phyloP scores from a whole-genome alignment of 2,797 vertebrate species.

The Jordanella pulchra region DNA sequence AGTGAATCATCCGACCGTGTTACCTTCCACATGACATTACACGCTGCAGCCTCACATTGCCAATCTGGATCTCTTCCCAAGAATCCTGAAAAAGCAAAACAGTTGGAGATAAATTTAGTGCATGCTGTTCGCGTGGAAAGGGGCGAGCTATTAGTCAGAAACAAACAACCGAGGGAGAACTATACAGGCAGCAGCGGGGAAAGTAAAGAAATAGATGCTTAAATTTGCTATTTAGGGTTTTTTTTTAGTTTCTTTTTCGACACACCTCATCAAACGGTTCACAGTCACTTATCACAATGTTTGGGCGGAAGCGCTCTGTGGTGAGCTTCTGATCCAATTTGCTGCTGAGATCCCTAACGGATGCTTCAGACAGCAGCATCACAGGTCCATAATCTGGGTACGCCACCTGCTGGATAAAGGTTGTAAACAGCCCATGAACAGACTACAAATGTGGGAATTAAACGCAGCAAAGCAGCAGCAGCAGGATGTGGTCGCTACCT shows the following conservation, averaged over 20 bases:
- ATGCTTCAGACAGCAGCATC: slow-evolving; percentile 89
- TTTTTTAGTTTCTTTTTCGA: slow-evolving; percentile 3
- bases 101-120: slow-evolving; percentile 63
- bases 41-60: slow-evolving; percentile 83
- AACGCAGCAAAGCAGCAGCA: neutral
- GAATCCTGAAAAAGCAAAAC: slow-evolving; percentile 83
- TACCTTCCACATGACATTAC: slow-evolving; percentile 89
- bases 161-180: slow-evolving; percentile 27
- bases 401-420: slow-evolving; percentile 75
- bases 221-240: slow-evolving; percentile 1
- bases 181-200: slow-evolving; percentile 25
- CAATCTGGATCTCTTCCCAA: slow-evolving; percentile 90
- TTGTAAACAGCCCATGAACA: neutral
- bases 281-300: slow-evolving; percentile 86
- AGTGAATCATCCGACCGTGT: slow-evolving; percentile 30
- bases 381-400: slow-evolving; percentile 87
- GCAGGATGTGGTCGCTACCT: slow-evolving; percentile 69
- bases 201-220: slow-evolving; percentile 2
- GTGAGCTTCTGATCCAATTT: slow-evolving; percentile 83
- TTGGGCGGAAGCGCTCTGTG: slow-evolving; percentile 88
- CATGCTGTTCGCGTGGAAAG: slow-evolving; percentile 47
- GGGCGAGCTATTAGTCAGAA: slow-evolving; percentile 60
- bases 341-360: slow-evolving; percentile 85
- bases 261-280: slow-evolving; percentile 87
- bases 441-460: neutral